Evolutionary conservation across 2,113 vertebrate species (phyloP), one percentile per base, ranked within the genome.

Genomic region (Chroicocephalus ridibundus): DNA sequence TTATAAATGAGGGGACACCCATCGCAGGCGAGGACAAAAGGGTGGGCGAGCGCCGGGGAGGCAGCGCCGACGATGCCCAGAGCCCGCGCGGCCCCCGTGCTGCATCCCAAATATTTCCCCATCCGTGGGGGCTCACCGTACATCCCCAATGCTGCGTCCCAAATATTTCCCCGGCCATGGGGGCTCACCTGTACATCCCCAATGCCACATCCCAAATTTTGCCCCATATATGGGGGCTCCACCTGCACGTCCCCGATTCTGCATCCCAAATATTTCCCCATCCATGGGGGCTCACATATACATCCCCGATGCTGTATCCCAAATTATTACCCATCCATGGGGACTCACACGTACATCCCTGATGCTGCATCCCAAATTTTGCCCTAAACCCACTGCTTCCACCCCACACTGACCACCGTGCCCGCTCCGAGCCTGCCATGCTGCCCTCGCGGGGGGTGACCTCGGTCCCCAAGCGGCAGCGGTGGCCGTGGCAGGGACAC

Each of bases 1-100:
- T 99, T 99, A 99, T 99, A 99, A 99, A 99, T 99, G 99, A 98
- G 98, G 98, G 98, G 98, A 97, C 98, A 98, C 98, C 97, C 94
- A n/a, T 52, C 88, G 84, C 95, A 65, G 94, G 93, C 92, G 96
- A 98, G 97, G 97, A 98, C 97, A 98, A 98, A 98, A 97, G 96
- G 94, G 90, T 94, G 93, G 93, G 85, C 34, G 85, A 92, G 75
- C 10, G 15, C 55, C 27, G 32, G 82, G 77, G 54, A 64, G 86
- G 42, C 71, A 38, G 70, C 54, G 15, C 65, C 6, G 5, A 3
- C 1, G n/a, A 14, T 66, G 86, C 79, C 86, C 57, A 10, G 64
- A 8, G 6, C 22, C 57, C 22, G 15, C 38, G 1, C 44, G 9
- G 76, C 34, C 21, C 13, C 1, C 0, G 0, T 38, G 20, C 70